Percentiles rank a stretch among this genome's conserved stretches.
phyloP scores from a whole-genome alignment of 2,888 invertebrate genomes.

The Watsonalla binaria region DNA sequence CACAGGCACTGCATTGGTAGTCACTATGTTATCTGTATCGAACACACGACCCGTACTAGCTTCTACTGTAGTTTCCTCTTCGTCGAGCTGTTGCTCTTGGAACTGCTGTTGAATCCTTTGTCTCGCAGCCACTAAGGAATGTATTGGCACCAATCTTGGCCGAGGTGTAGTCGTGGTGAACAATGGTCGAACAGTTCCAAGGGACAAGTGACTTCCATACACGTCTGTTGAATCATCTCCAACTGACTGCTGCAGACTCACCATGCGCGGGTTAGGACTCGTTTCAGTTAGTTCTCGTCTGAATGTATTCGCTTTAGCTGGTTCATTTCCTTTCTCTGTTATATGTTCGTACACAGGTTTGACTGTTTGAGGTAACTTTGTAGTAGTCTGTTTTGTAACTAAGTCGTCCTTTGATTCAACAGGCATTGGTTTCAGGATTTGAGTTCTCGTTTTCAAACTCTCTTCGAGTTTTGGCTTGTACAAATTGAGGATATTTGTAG shows the following conservation, averaged over 20 bases:
- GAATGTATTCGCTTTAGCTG: conserved; percentile 77
- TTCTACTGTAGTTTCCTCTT: conserved; percentile 69
- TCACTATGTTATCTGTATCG: conserved; percentile 67
- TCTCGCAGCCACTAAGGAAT: conserved; percentile 67
- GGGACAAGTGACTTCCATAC: conserved; percentile 82
- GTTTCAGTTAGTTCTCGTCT: conserved; percentile 81
- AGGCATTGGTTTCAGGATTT: conserved; percentile 57
- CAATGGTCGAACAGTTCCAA: conserved; percentile 81
- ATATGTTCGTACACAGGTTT: conserved; percentile 78
- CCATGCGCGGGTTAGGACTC: conserved; percentile 76
- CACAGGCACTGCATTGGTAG: conserved; percentile 75
- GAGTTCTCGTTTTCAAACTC: conserved; percentile 45
- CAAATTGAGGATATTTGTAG: conserved; percentile 53
- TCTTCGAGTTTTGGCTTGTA: conserved; percentile 58
- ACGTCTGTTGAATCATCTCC: conserved; percentile 84
- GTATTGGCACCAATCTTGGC: conserved; percentile 76
- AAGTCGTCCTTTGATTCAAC: conserved; percentile 51
- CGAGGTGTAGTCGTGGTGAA: conserved; percentile 82
- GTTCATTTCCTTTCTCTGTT: conserved; percentile 60
- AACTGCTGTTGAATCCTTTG: conserved; percentile 71
- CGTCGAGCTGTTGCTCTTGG: conserved; percentile 50
- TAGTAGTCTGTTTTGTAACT: conserved; percentile 63
- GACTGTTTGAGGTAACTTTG: conserved; percentile 52
- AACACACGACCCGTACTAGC: conserved; percentile 75
- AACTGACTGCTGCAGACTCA: conserved; percentile 77